A percentile compares a stretch with the other conserved stretches of the same genome.
These are phyloP conservation scores for Lota lota DNA, from an alignment of 2,113 vertebrate genomes.

Conservation along the genomic window DNA sequence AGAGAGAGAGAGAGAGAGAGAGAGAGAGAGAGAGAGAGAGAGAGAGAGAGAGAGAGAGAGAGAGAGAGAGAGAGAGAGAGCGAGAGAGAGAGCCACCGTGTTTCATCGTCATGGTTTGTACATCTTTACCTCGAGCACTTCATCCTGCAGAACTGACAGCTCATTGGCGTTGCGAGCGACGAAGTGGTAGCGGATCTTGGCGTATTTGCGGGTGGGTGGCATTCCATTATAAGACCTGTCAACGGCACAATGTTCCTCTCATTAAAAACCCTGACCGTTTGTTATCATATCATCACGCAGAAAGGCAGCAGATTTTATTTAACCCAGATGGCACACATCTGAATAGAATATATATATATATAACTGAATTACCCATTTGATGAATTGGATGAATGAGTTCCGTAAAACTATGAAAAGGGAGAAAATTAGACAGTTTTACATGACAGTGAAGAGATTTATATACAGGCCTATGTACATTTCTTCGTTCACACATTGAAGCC, in stretches of 20 bases:
- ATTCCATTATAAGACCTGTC: conserved; percentile 77
- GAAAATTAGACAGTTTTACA: conserved; percentile 2
- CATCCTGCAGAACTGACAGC: conserved; percentile 90
- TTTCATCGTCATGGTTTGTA: not conserved
- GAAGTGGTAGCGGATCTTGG: conserved; percentile 89
- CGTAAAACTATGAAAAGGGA: conserved; percentile 66
- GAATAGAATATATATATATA: not conserved
- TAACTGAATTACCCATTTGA: conserved; percentile 74
- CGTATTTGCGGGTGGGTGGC: conserved; percentile 72
- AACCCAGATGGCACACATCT: not conserved
- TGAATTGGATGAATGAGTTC: conserved; percentile 59
- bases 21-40: no score
- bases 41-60: no score
- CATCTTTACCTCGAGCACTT: conserved; percentile 86
- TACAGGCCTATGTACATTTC: not conserved
- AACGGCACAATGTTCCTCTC: conserved; percentile 3
- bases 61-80: no score
- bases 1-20: no score
- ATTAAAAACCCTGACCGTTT: not conserved
- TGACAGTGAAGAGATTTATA: not conserved
- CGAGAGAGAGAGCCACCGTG: no score
- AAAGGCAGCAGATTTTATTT: not conserved
- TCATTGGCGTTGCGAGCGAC: conserved; percentile 90
- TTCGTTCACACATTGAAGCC: no score
- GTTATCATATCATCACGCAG: not conserved